Conservation (phyloP, 1,140 invertebrate genomes). For the Zaprionus ghesquierei region DNA sequence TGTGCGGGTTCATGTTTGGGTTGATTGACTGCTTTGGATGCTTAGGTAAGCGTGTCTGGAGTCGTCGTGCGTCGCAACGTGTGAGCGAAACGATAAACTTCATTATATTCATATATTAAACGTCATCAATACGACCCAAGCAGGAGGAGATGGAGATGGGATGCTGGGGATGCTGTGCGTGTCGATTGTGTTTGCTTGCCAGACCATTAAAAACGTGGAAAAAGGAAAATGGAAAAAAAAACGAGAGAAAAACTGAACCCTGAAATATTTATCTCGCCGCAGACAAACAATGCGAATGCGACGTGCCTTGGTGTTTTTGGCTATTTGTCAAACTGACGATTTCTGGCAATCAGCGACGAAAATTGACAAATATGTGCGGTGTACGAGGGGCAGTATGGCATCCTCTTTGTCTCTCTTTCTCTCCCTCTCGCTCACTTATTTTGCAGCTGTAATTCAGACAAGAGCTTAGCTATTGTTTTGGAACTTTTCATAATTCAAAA, state of each 20-base stretch:
- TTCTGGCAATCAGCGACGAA: constrained; percentile 64
- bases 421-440: not conserved
- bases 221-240: constrained; percentile 3
- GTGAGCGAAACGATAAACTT: constrained; percentile 57
- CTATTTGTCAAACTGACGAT: constrained; percentile 60
- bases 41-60: not conserved
- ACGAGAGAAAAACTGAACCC: constrained; percentile 42
- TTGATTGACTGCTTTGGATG: constrained; percentile 64
- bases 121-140: constrained; percentile 62
- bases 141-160: not conserved
- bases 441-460: too few species aligned
- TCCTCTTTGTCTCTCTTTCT: not conserved
- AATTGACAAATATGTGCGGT: constrained; percentile 55
- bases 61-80: not conserved
- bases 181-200: constrained; percentile 30
- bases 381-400: not conserved
- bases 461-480: too few species aligned
- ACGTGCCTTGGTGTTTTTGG: constrained; percentile 63
- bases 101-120: constrained; percentile 76
- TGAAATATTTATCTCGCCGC: constrained; percentile 28
- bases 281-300: constrained; percentile 49
- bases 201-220: constrained; percentile 34
- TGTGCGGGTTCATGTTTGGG: not conserved
- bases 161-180: constrained; percentile 1
- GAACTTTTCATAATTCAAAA: too few species aligned